A percentile compares a stretch with the other conserved stretches of the same genome.
Evolutionary conservation across 2,113 vertebrate species (phyloP).

Genomic region (Pollimyrus isidori): DNA sequence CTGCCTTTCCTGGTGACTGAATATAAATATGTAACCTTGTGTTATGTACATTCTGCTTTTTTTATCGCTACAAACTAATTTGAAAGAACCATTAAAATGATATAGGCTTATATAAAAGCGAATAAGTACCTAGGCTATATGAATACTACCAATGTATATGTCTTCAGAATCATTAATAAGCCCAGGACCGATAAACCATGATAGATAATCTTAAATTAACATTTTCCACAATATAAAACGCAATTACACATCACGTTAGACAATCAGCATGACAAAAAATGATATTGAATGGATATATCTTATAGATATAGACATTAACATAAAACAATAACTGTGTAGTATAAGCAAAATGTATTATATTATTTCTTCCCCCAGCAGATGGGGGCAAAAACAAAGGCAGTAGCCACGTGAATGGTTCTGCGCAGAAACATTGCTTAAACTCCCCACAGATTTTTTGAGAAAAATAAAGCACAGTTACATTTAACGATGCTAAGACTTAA

Average conservation of each 20-base stretch:
- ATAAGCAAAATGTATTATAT: not conserved
- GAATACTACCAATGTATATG: not conserved
- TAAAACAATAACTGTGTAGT: not conserved
- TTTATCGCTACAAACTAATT: not conserved
- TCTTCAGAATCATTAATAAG: not conserved
- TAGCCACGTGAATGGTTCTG: not conserved
- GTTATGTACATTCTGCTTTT: not conserved
- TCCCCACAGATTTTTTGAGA: not conserved
- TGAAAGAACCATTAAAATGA: not conserved
- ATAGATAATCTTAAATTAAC: not conserved
- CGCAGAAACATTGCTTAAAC: not conserved
- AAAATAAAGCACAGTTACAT: not conserved
- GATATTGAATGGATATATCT: too few relatives aligned
- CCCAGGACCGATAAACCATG: not conserved
- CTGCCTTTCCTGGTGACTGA: not conserved
- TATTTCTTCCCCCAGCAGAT: not conserved
- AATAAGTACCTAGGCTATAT: too few relatives aligned
- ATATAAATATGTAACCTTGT: not conserved
- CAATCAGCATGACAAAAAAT: not conserved
- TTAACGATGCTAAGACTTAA: not conserved
- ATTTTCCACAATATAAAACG: not conserved
- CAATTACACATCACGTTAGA: not conserved
- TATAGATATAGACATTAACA: too few relatives aligned
- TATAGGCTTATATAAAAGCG: not conserved
- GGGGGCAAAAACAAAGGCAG: not conserved